These are phyloP conservation scores for Ambastaia sidthimunki DNA, from an alignment of 2,797 vertebrate genomes.

Conservation along the genomic window DNA sequence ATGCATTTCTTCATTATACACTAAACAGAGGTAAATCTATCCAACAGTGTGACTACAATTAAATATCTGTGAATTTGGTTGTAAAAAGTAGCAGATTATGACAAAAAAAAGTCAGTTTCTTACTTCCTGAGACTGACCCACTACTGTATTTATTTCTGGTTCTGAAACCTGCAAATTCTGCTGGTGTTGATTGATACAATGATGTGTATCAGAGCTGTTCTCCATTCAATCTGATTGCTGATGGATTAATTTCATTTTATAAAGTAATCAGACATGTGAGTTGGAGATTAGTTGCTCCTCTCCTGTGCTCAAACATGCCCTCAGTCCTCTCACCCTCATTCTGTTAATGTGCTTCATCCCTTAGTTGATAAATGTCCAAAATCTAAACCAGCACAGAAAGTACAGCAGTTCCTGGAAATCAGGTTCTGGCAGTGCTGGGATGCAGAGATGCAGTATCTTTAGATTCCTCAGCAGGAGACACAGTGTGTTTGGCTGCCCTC, in stretches of 20 bases:
- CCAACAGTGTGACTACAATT: too few relatives aligned
- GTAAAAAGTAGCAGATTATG: too few relatives aligned
- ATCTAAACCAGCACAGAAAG: neutral
- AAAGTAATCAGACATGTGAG: neutral
- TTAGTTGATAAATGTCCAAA: conserved; percentile 14
- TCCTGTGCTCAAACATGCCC: neutral
- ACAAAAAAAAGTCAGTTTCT: too few relatives aligned
- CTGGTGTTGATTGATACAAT: neutral
- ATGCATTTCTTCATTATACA: too few relatives aligned
- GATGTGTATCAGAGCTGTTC: neutral
- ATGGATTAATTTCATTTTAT: neutral
- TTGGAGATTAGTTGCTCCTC: neutral
- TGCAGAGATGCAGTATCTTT: conserved; percentile 39
- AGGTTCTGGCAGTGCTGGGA: neutral
- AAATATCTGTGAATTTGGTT: too few relatives aligned
- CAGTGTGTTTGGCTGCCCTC: conserved; percentile 57
- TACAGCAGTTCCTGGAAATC: conserved; percentile 30
- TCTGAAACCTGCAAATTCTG: neutral
- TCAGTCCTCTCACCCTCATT: neutral
- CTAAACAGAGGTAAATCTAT: too few relatives aligned
- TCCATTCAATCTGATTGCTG: neutral
- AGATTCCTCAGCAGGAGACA: conserved; percentile 35
- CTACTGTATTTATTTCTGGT: neutral
- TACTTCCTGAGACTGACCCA: too few relatives aligned
- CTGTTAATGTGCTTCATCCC: conserved; percentile 8